Conservation (phyloP, 2,113 vertebrate species). For the Neofelis nebulosa region DNA sequence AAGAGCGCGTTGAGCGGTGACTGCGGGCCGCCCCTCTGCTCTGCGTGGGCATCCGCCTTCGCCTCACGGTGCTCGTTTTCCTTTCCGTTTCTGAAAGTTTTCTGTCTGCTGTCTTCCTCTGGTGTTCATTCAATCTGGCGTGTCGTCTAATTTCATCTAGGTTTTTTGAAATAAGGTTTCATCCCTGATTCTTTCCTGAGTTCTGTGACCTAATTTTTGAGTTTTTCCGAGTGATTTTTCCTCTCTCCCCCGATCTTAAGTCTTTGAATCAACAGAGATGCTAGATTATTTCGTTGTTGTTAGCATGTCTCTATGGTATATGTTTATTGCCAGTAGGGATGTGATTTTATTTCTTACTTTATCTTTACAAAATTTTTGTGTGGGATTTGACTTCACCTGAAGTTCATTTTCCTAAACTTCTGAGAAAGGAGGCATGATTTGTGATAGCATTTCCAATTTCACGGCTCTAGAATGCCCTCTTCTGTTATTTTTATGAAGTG, state of each 20-base stretch:
- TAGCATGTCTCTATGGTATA: background rate
- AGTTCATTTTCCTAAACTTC: background rate
- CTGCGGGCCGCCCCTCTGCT: background rate
- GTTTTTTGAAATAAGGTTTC: slow-evolving; percentile 3
- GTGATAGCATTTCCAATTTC: background rate
- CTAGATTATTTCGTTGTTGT: background rate
- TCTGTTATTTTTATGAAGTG: background rate
- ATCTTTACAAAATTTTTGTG: background rate
- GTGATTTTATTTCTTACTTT: background rate
- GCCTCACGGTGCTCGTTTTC: background rate
- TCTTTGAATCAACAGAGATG: background rate
- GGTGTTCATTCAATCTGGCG: background rate
- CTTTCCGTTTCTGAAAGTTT: background rate
- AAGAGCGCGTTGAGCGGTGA: background rate
- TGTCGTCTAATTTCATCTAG: slow-evolving; percentile 18
- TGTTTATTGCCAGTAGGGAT: background rate
- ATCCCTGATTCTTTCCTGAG: background rate
- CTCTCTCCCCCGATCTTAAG: background rate
- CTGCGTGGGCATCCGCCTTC: background rate
- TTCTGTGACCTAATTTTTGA: background rate
- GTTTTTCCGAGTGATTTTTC: slow-evolving; percentile 17
- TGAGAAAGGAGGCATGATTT: background rate
- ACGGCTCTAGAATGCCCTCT: background rate
- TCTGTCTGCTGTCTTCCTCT: background rate
- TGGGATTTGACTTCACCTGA: background rate